Evolutionary conservation across 2,113 vertebrate genomes (phyloP), one percentile per base, ranked within the genome.

Genomic region (Mormyrus lacerda): DNA sequence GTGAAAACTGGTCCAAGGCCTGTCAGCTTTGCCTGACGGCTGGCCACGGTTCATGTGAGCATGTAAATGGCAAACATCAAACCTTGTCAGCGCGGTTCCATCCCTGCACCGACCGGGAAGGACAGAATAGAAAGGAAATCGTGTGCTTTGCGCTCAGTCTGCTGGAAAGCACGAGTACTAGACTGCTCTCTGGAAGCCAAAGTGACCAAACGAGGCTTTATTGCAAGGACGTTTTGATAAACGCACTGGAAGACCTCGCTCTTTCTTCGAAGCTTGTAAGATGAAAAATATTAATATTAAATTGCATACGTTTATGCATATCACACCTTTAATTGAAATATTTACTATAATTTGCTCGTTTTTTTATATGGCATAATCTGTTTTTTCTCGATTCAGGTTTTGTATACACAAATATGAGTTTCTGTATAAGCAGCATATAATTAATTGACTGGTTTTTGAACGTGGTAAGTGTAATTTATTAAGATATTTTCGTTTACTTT

Each of bases 191-290:
- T 9, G 90, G 73, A 27, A 19, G 73, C 92, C 89, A 93, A 6
- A 0, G 94, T 92, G 2, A 84, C 48, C 90, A 10, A 0, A 13
- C 3, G 0, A 92, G 85, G 8, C n/a, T 88, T 9, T 95, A 94
- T 85, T 97, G 94, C 90, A 73, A 69, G 88, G 94, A 96, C 4
- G 87, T 96, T 27, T 87, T 94, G 47, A 86, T 11, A n/a, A 85
- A 88, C 2, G 92, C 98, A 83, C 89, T 98, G 58, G 93, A 94
- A 39, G 93, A 97, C 13, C 55, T 90, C 89, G 91, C 94, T 89
- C 65, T 97, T 0, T 95, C 97, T 91, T 91, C 94, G 4, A 94
- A 95, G 87, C 93, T 98, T 90, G 98, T 99, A 94, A 96, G 96
- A 91, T 31, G 91, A 85, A 44, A 31, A 42, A 42, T 13, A 24